Evolutionary conservation across 2,113 vertebrate genomes (phyloP).

Genomic region (Zonotrichia leucophrys): DNA sequence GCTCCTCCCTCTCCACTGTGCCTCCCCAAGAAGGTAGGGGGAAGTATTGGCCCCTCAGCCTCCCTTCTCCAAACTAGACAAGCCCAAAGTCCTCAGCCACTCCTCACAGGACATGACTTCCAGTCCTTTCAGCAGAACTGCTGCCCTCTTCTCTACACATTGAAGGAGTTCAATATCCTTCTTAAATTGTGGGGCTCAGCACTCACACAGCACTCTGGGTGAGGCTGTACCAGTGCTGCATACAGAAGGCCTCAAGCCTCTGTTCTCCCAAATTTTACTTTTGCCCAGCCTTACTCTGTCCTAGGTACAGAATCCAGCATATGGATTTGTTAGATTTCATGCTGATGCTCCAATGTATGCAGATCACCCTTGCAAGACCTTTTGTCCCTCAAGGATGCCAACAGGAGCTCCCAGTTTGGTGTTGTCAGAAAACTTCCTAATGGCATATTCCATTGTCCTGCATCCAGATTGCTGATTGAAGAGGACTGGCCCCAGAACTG

Average conservation of each 20-base stretch:
- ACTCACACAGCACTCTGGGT: too few species aligned
- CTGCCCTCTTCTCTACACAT: rapidly evolving
- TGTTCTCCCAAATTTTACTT: background rate
- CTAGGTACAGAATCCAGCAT: background rate
- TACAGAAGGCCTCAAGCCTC: background rate
- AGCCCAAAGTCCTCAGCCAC: background rate
- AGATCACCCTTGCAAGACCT: background rate
- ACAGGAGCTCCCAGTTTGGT: background rate
- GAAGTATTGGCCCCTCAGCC: rapidly evolving
- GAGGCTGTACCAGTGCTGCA: rapidly evolving
- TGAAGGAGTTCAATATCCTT: background rate
- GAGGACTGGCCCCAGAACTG: background rate
- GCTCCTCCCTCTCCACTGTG: background rate
- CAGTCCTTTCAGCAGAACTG: rapidly evolving
- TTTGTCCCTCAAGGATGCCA: background rate
- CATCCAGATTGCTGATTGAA: background rate
- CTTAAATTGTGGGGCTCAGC: background rate
- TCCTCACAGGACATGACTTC: background rate
- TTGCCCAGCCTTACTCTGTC: rapidly evolving
- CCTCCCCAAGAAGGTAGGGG: background rate
- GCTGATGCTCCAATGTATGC: background rate
- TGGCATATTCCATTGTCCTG: background rate
- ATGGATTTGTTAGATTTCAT: background rate
- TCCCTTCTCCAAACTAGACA: background rate
- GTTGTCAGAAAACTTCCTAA: background rate